Conservation (phyloP, 2,797 vertebrate genomes). For the Coregonus ussuriensis region DNA sequence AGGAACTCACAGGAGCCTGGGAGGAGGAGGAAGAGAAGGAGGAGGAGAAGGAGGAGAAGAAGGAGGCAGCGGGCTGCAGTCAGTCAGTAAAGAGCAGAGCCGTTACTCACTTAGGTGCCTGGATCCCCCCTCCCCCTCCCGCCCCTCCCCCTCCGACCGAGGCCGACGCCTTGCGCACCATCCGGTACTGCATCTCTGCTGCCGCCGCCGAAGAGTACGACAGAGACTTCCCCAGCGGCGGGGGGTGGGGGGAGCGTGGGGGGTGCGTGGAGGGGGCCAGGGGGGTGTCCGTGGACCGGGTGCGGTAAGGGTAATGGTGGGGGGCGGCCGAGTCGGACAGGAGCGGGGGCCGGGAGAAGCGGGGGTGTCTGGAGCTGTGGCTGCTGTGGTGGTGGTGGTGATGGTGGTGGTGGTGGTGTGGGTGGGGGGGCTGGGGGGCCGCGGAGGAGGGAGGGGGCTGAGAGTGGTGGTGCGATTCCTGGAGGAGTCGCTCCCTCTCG, state of each 20-base stretch:
- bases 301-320: constrained; percentile 72
- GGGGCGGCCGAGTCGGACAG: constrained; percentile 48
- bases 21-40: constrained; percentile 45
- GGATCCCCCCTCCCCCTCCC: constrained; percentile 51
- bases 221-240: constrained; percentile 84
- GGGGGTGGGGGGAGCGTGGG: constrained; percentile 71
- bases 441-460: constrained; percentile 71
- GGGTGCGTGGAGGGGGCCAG: constrained; percentile 58
- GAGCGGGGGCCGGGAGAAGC: constrained; percentile 66
- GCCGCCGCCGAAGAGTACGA: constrained; percentile 86
- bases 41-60: constrained; percentile 21
- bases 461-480: constrained; percentile 58
- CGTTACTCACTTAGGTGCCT: constrained; percentile 80
- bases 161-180: constrained; percentile 77
- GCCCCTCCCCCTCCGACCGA: constrained; percentile 58
- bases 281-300: constrained; percentile 81
- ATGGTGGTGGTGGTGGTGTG: constrained; percentile 24
- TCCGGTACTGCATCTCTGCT: constrained; percentile 79
- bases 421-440: constrained; percentile 64
- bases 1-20: constrained; percentile 36
- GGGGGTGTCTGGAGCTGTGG: constrained; percentile 74
- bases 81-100: constrained; percentile 48
- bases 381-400: constrained; percentile 61
- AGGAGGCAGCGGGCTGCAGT: constrained; percentile 60
- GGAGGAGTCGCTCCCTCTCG: constrained; percentile 79